Base-by-base conservation (phyloP, 2,113 vertebrate species). In the Synchiropus splendidus region DNA sequence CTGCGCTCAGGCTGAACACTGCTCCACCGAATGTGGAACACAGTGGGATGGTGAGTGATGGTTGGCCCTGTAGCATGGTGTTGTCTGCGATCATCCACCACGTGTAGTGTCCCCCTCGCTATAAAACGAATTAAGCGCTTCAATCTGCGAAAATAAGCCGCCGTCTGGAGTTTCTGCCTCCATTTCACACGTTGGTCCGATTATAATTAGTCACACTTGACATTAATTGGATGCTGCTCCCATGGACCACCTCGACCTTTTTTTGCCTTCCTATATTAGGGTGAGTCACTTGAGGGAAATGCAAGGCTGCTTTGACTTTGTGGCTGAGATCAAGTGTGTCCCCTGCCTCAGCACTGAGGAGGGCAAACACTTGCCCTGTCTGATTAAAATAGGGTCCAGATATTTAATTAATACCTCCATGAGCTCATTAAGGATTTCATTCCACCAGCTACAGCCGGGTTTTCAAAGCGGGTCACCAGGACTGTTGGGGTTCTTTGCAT, bases 111-210 rank as follows among this genome's bases (percentile, higher is more conserved):
- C 59, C n/a, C 71, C 67, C 63, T 72, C 55, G 67, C 63, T 62
- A 65, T 72, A 74, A 76, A 57, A 52, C 21, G 77, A 81, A 81
- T 78, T 74, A 77, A 79, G 68, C 73, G 73, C 77, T 79, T 82
- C 78, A 77, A 64, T 72, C 68, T 72, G 73, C 72, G 77, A 80
- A 82, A 77, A 80, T 82, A 78, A 81, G 70, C 73, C 63, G 69
- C 54, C 48, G 75, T 74, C 78, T 78, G 48, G 56, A 69, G 70
- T 82, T 80, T 77, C 71, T 75, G 75, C 79, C 77, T 83, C 77
- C 73, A 78, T 83, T 80, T 83, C 80, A 80, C 72, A 80, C 70
- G 63, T 80, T 80, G 76, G 74, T 78, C 77, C 68, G 77, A 82
- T 79, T 80, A 70, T 85, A 82, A 85, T 85, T 81, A 79, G 73